Conservation (phyloP, 1,140 invertebrate species). For the Meloidogyne floridensis region DNA sequence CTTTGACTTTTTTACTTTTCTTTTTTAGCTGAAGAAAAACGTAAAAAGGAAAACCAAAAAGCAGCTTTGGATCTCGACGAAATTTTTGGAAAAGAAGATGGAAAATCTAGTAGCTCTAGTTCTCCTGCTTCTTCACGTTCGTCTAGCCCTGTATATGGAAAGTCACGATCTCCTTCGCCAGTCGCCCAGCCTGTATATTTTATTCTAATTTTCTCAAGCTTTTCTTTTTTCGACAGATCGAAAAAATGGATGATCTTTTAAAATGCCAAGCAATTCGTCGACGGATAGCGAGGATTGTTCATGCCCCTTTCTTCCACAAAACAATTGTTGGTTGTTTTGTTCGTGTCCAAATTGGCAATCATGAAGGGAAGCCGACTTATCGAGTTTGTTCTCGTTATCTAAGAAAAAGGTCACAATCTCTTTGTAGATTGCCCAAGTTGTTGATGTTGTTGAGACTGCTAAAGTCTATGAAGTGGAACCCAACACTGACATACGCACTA, state of each 20-base stretch:
- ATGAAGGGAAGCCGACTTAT: slow-evolving; percentile 82
- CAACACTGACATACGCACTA: slow-evolving; percentile 78
- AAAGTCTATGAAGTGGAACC: slow-evolving; percentile 83
- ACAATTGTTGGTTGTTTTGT: slow-evolving; percentile 91
- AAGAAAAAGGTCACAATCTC: not conserved
- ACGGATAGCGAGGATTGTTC: slow-evolving; percentile 71
- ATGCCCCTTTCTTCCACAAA: slow-evolving; percentile 89
- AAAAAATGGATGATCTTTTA: slow-evolving; percentile 42
- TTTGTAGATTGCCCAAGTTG: slow-evolving; percentile 70
- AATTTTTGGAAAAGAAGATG: slow-evolving; percentile 49
- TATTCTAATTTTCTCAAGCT: not conserved
- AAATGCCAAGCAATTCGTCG: slow-evolving; percentile 51
- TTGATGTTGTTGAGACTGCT: slow-evolving; percentile 91
- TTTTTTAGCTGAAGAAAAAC: slow-evolving; percentile 57
- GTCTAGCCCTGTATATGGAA: slow-evolving; percentile 47
- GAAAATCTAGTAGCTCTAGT: slow-evolving; percentile 25
- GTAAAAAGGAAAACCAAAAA: slow-evolving; percentile 43
- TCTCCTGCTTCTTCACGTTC: slow-evolving; percentile 41
- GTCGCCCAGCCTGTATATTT: slow-evolving; percentile 31
- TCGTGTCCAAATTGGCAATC: slow-evolving; percentile 89
- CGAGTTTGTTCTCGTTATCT: slow-evolving; percentile 66
- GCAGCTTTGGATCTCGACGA: slow-evolving; percentile 56
- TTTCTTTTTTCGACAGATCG: slow-evolving; percentile 35
- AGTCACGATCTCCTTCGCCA: slow-evolving; percentile 45
- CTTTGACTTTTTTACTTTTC: slow-evolving; percentile 2